Percentiles rank a stretch among this genome's conserved stretches.
Evolutionary conservation across 30 jellyfish, hydroid and myxozoan genomes (phyloP).

Genomic region (Aurelia sp.): DNA sequence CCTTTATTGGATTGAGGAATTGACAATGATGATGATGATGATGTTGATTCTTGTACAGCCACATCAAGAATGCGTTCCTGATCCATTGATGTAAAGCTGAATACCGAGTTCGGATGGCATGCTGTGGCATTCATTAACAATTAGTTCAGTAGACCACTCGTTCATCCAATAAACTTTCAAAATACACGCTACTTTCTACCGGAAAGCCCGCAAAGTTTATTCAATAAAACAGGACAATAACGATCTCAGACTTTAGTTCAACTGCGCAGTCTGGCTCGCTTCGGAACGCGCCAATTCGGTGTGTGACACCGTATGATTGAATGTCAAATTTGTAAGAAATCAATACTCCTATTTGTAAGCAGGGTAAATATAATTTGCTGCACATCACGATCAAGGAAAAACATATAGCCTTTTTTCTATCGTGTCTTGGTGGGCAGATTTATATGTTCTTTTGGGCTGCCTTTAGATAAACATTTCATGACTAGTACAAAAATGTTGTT

Average conservation of each 20-base stretch:
- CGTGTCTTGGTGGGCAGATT: neutral
- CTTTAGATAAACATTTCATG: neutral
- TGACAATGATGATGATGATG: neutral
- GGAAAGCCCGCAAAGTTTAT: conserved; percentile 28
- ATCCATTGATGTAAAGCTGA: too few relatives aligned
- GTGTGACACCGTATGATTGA: too few relatives aligned
- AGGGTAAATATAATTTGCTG: too few relatives aligned
- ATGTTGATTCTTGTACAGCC: neutral
- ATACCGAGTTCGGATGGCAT: conserved; percentile 1
- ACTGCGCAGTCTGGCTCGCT: too few relatives aligned
- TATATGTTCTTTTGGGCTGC: neutral
- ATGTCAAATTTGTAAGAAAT: too few relatives aligned
- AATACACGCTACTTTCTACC: conserved; percentile 6
- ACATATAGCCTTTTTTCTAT: too few relatives aligned
- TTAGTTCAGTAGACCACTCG: conserved; percentile 31
- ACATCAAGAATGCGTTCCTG: neutral
- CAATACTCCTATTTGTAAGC: too few relatives aligned
- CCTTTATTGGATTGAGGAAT: neutral
- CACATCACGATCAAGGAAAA: too few relatives aligned
- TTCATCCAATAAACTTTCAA: conserved; percentile 7
- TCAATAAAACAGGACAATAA: neutral
- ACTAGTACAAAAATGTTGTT: neutral
- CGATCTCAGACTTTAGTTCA: neutral
- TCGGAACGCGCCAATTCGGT: too few relatives aligned
- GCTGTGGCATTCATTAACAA: conserved; percentile 23